Evolutionary conservation across 53 echinoderm and acorn worm species (phyloP).

Genomic region (Luidia sarsii): DNA sequence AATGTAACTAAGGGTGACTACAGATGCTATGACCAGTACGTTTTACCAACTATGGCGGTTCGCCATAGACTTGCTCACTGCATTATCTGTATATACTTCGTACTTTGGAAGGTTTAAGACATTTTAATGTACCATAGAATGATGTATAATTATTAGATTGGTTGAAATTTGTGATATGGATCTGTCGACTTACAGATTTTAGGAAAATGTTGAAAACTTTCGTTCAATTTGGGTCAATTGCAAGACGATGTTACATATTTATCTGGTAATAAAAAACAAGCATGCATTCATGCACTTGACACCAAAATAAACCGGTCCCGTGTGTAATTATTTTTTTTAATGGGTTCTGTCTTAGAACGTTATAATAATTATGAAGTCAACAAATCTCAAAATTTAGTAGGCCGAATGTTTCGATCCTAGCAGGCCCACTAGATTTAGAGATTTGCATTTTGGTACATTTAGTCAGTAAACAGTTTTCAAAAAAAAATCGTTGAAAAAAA

Average conservation of each 20-base stretch:
- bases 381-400: too few relatives aligned
- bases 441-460: too few relatives aligned
- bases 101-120: constrained; percentile 7
- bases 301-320: not conserved
- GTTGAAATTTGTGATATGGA: constrained; percentile 36
- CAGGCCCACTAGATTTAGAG: too few relatives aligned
- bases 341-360: not conserved
- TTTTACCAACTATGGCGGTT: too few relatives aligned
- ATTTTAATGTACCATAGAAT: constrained; percentile 28
- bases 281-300: constrained; percentile 43
- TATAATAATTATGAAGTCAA: too few relatives aligned
- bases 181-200: constrained; percentile 22
- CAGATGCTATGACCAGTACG: too few relatives aligned
- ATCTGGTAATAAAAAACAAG: constrained; percentile 39
- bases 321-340: not conserved
- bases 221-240: constrained; percentile 12
- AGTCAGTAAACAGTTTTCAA: too few relatives aligned
- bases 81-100: constrained; percentile 52
- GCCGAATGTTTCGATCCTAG: too few relatives aligned
- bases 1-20: too few relatives aligned
- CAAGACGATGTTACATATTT: constrained; percentile 43
- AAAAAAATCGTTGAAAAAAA: too few relatives aligned
- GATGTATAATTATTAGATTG: constrained; percentile 50
- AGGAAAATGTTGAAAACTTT: constrained; percentile 11
- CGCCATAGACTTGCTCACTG: not conserved